Evolutionary conservation across 1,140 invertebrate species (phyloP), one percentile per base, ranked within the genome.

Genomic region (Dryas iulia): DNA sequence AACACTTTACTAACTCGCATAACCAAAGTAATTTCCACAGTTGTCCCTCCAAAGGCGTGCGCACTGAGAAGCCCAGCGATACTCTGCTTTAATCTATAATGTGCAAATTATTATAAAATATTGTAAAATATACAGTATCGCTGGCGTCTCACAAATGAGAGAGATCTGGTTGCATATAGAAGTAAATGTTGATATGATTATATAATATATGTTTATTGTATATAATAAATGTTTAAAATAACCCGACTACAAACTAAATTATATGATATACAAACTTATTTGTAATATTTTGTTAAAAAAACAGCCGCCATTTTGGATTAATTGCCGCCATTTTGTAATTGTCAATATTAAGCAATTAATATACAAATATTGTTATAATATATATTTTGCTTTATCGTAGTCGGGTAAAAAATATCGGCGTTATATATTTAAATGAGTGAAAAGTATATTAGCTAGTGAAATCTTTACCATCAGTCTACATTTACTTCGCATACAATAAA

Each of bases 401-500:
- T 47, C 39, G 39, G 39, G 39, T 18, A 18, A 47, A 47, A 18
- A 28, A n/a, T 18, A 47, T 47, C 39, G 39, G 14, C 39, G 39
- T 47, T 47, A 47, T 47, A 47, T 47, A 47, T 47, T 47, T 11
- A 47, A 39, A 39, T 39, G 33, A 39, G 33, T 39, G 33, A 39
- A 35, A 47, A 47, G 14, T 47, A 21, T 21, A 47, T 47, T 47
- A 47, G 39, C 39, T 47, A 47, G 18, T 47, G 39, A 47, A 47
- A 10, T 47, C 39, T 5, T n/a, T 47, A 2, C 7, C 14, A 68
- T 60, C 52, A 66, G 62, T 76, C 77, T 62, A 75, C 86, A 84
- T 90, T 90, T 87, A 90, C 86, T 89, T 89, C 86, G 78, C 21
- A 69, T 71, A 68, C 67, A 78, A 70, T 66, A 66, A 54, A 69